These are phyloP conservation scores for Leptopilina clavipes DNA, from an alignment of 1,140 invertebrate species.

Conservation along the genomic window DNA sequence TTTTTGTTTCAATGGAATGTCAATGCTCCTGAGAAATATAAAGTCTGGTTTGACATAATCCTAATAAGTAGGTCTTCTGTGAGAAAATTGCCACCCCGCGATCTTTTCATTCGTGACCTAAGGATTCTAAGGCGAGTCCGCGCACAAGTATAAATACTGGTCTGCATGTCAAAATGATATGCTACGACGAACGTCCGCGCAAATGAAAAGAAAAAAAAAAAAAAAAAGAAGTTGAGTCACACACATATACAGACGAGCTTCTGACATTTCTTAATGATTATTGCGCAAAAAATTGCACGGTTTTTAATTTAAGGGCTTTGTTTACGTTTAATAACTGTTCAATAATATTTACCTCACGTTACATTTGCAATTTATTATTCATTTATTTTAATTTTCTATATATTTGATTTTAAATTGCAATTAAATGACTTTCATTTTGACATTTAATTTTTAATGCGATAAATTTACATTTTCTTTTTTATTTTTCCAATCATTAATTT, in stretches of 20 bases:
- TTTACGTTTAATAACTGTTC: background rate
- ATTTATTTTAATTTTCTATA: background rate
- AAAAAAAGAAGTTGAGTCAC: slow-evolving; percentile 17
- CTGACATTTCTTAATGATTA: slow-evolving; percentile 2
- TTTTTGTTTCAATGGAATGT: slow-evolving; percentile 12
- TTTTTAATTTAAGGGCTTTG: background rate
- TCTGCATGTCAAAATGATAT: slow-evolving; percentile 29
- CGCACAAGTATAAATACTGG: background rate
- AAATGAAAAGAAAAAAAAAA: background rate
- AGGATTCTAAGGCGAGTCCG: slow-evolving; percentile 14
- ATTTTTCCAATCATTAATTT: too few species aligned
- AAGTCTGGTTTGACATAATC: slow-evolving; percentile 12
- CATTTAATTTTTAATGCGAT: too few species aligned
- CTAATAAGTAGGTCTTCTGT: slow-evolving; percentile 27
- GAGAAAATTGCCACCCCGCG: background rate
- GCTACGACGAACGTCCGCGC: background rate
- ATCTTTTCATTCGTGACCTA: slow-evolving; percentile 8
- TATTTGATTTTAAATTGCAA: background rate
- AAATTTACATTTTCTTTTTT: too few species aligned
- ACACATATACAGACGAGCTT: background rate
- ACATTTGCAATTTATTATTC: background rate
- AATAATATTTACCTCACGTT: background rate
- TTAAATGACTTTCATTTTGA: too few species aligned
- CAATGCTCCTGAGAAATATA: slow-evolving; percentile 6
- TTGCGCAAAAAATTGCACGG: background rate